Evolutionary conservation across 2,888 invertebrate genomes (phyloP).

Genomic region (Ceriagrion tenellum): DNA sequence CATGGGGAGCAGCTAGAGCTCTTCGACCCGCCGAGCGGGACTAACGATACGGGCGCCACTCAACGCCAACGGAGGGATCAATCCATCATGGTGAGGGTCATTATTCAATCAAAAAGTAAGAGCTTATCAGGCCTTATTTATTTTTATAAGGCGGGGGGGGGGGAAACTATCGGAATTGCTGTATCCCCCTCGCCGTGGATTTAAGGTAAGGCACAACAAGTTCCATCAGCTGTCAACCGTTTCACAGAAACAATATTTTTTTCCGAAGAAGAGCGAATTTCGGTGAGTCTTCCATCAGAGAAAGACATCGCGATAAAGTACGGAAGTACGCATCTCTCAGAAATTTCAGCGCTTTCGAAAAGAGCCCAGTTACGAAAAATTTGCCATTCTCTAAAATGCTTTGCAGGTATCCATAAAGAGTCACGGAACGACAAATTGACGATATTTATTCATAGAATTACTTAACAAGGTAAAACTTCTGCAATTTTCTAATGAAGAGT

Average conservation of each 20-base stretch:
- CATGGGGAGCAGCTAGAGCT: neutral
- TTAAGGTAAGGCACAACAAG: neutral
- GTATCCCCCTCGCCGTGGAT: neutral
- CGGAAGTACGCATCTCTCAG: neutral
- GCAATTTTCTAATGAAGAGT: too few relatives aligned
- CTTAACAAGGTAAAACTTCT: too few relatives aligned
- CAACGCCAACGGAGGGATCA: neutral
- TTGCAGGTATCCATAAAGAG: too few relatives aligned
- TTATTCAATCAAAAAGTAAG: conserved; percentile 22
- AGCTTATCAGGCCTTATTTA: neutral
- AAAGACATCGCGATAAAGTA: neutral
- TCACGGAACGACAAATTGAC: too few relatives aligned
- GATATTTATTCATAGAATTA: too few relatives aligned
- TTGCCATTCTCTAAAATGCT: too few relatives aligned
- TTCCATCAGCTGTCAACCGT: neutral
- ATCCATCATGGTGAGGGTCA: conserved; percentile 13
- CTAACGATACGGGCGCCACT: neutral
- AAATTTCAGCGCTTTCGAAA: too few relatives aligned
- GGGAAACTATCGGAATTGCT: neutral
- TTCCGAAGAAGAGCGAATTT: neutral
- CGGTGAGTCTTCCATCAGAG: neutral
- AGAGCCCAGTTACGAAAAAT: too few relatives aligned
- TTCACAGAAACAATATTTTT: neutral
- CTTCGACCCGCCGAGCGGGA: neutral
- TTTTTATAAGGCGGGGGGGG: neutral